Base-by-base conservation (phyloP, 2,797 vertebrate genomes). In the Cyclopterus lumpus region DNA sequence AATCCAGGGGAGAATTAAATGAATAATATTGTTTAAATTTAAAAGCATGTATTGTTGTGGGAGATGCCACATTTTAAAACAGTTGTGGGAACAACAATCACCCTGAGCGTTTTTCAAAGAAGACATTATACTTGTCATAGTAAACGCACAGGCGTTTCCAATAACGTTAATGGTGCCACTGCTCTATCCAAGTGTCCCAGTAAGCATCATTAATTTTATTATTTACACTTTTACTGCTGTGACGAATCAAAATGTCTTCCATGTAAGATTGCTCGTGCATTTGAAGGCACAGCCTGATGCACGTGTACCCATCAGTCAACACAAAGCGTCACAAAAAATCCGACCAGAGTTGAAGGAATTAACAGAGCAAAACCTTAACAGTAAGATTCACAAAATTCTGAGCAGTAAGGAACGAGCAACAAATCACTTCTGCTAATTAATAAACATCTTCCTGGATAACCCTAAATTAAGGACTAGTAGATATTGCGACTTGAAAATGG, bases 131-230 rank as follows among this genome's bases (percentile, higher is more conserved):
- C 67, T 42, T 34, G 38, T 61, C 62, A 44, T 22, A 28, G 34
- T 12, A 46, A 70, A 75, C 59, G 49, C 60, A 79, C 42, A 59
- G 14, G 20, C 59, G 40, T 55, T n/a, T 46, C 67, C 36, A 62
- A 58, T 63, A 62, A 55, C 20, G 58, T 40, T 40, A 62, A 54
- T 49, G 42, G 54, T 28, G 24, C 44, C 57, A 48, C 61, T 44
- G 67, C 42, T 67, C 38, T 54, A 34, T 22, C 58, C 20, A 26
- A 51, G 20, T 32, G 36, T 71, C 46, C 32, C 46, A 24, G 5
- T 38, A 53, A 60, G 46, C 58, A 20, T 71, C 67, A n/a, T 71
- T 71, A 10, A 84, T 59, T 64, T 75, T 22, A 62, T 22, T 58
- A 68, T 44, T 46, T 28, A 28, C 63, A 32, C 9, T 7, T 46